Evolutionary conservation across 2,888 invertebrate genomes (phyloP), one percentile per base, ranked within the genome.

Genomic region (Deilephila elpenor): DNA sequence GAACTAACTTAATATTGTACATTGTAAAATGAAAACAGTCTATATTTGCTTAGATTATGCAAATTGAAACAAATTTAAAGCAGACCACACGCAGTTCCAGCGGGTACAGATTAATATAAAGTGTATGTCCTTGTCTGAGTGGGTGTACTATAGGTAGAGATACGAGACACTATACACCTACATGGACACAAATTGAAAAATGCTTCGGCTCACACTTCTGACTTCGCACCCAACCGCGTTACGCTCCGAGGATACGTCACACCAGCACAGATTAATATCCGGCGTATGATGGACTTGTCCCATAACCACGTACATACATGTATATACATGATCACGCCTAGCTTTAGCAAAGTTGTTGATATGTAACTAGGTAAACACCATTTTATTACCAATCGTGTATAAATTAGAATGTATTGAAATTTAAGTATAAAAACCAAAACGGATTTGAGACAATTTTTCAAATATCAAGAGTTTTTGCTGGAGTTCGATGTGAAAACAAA

Each of bases 201-300:
- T 67, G 67, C 67, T 44, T 67, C 25, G 29, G 29, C 11, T 25
- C 25, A 11, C 59, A 62, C 34, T 25, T 25, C 25, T 25, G 25
- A 25, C 25, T 64, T 67, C n/a, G 51, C 51, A 67, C 67, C 67
- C 67, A 67, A 25, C 51, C 5, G 61, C 29, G 19, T 85, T 82
- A 83, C 79, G 74, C 44, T 51, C 78, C 80, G 82, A 83, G 82
- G 82, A 82, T 81, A 80, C 11, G 11, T 14, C 44, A 44, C 44
- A 44, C 76, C 81, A 77, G 78, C 80, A 78, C 77, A 81, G 85
- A 86, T 86, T 86, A 79, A 84, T 86, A 84, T 88, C 88, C 87
- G 86, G 84, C 78, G 78, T 76, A 76, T 78, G 83, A 81, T 79
- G 78, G 80, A 83, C 79, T 83, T 76, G 37, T 75, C 53, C 62